Conservation (phyloP, 1,140 invertebrate genomes). For the Oryzaephilus surinamensis region DNA sequence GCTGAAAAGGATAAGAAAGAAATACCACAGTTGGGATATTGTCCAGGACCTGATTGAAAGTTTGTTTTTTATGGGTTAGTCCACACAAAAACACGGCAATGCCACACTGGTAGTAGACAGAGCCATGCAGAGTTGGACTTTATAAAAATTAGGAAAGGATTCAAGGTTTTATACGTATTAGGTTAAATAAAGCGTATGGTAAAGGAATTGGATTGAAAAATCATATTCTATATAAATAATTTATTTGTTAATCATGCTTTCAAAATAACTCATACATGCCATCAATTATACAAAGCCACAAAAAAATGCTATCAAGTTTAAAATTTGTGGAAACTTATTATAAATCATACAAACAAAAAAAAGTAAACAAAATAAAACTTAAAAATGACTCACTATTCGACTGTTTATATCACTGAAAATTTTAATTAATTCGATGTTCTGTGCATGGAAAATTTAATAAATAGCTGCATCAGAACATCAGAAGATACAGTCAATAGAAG, state of each 20-base stretch:
- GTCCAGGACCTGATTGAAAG: conserved; percentile 39
- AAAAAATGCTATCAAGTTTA: conserved; percentile 7
- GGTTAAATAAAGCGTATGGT: no score
- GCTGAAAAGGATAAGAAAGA: conserved; percentile 54
- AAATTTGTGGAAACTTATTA: conserved; percentile 7
- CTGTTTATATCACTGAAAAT: conserved; percentile 12
- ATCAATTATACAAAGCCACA: background rate
- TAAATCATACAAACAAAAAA: conserved; percentile 16
- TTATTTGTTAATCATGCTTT: no score
- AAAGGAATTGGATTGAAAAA: no score
- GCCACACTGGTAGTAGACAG: conserved; percentile 22
- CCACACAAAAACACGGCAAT: conserved; percentile 25
- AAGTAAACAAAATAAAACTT: conserved; percentile 13
- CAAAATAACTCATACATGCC: background rate
- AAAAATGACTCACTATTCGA: conserved; percentile 28
- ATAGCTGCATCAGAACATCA: background rate
- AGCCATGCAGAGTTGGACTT: conserved; percentile 22
- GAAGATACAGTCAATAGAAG: conserved; percentile 31
- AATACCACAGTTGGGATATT: conserved; percentile 40
- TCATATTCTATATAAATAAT: no score
- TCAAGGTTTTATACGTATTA: no score
- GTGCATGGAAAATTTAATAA: conserved; percentile 4
- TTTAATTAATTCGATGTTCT: conserved; percentile 7
- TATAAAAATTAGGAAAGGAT: no score
- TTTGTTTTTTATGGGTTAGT: conserved; percentile 21